Evolutionary conservation across 2,797 vertebrate genomes (phyloP), one percentile per base, ranked within the genome.

Genomic region (Sebastes diploproa): DNA sequence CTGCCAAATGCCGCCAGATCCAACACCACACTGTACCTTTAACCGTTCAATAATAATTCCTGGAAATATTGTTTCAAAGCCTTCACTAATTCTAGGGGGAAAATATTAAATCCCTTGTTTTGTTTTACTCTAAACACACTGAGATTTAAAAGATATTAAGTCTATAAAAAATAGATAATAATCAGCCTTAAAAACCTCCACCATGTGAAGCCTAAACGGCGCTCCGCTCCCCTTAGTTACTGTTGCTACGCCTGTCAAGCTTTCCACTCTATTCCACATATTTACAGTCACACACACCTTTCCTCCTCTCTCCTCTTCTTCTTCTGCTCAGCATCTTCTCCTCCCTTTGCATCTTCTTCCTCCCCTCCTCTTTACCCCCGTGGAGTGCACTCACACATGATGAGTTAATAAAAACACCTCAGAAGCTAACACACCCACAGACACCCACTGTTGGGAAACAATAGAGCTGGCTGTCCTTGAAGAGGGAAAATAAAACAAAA

Each of bases 391-490:
- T 59, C 63, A 61, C 58, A 55, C 73, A 77, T 66, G 36, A 42
- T 60, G 62, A 77, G 62, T 74, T 38, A 81, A 84, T 52, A 50
- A 82, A 13, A 78, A 75, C 71, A 14, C 25, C 0, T 55, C 7
- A 1, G 67, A 75, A 42, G 56, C 0, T 27, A 27, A 64, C 60
- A 60, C 58, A 36, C 22, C 29, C 27, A 69, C 72, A 56, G 22
- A 52, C 42, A 72, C 55, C 10, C 18, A 12, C 23, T 59, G 72
- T 10, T 38, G 77, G 74, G 72, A 46, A 88, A 84, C 75, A 87
- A 86, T 55, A 34, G 50, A 38, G 32, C 67, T 16, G 56, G 22
- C 38, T 55, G 60, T 88, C 87, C 90, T 89, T 87, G 75, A 88
- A 80, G 54, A 77, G 52, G 29, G 20, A 76, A 75, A 91, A 82